Conservation (phyloP, 1,140 invertebrate species). For the Pachypeltis micranthus region DNA sequence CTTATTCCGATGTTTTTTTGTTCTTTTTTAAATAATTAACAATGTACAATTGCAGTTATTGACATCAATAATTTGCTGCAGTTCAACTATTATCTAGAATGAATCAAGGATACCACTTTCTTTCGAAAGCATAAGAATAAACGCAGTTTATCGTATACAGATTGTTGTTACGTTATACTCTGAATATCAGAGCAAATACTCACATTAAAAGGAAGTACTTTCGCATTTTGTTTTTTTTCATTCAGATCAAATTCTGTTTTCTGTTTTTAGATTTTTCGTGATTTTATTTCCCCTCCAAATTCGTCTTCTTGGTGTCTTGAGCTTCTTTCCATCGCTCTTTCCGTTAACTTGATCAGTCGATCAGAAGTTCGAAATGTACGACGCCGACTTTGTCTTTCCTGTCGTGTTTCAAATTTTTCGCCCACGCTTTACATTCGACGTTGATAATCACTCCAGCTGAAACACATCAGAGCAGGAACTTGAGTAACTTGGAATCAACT, state of each 20-base stretch:
- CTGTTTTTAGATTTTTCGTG: background rate
- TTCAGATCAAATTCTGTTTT: background rate
- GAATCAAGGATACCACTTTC: too few relatives aligned
- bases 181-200: too few relatives aligned
- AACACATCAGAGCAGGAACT: slow-evolving; percentile 31
- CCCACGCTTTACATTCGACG: slow-evolving; percentile 82
- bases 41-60: too few relatives aligned
- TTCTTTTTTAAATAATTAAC: too few relatives aligned
- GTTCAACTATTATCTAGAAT: too few relatives aligned
- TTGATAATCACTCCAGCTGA: slow-evolving; percentile 73
- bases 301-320: background rate
- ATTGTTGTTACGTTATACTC: too few relatives aligned
- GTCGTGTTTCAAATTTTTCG: slow-evolving; percentile 70
- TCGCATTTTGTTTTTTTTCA: background rate
- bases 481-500: background rate
- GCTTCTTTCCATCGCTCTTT: background rate
- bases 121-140: too few relatives aligned
- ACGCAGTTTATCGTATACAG: too few relatives aligned
- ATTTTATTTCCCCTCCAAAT: background rate
- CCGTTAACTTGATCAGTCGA: slow-evolving; percentile 48
- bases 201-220: too few relatives aligned
- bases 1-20: too few relatives aligned
- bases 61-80: too few relatives aligned
- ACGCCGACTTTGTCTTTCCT: slow-evolving; percentile 65
- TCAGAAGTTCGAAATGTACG: slow-evolving; percentile 79